Conservation (phyloP, 2,797 vertebrate species). For the Monodelphis domestica region DNA sequence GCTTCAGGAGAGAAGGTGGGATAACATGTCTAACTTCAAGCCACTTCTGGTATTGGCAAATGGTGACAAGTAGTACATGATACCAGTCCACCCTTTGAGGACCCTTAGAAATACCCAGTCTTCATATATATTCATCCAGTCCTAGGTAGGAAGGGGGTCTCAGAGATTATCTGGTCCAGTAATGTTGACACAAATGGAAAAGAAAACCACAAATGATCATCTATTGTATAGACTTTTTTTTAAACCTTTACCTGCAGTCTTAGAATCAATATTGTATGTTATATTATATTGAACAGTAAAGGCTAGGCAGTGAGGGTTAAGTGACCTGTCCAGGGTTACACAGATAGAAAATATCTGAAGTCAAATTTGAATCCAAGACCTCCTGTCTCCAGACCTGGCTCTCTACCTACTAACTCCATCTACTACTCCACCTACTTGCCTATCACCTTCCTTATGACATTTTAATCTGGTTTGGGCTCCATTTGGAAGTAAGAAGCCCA, state of each 20-base stretch:
- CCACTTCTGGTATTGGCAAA: neutral
- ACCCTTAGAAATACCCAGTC: neutral
- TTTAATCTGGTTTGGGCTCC: neutral
- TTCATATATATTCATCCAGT: neutral
- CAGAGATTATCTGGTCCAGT: neutral
- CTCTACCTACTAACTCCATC: too few relatives aligned
- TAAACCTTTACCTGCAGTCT: too few relatives aligned
- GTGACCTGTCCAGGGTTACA: too few relatives aligned
- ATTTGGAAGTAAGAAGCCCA: neutral
- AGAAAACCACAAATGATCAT: neutral
- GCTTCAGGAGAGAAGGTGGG: neutral
- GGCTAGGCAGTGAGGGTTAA: too few relatives aligned
- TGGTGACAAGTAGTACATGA: neutral
- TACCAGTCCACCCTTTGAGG: neutral
- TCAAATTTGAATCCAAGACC: too few relatives aligned
- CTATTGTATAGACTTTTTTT: neutral
- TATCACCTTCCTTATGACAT: neutral
- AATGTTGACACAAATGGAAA: neutral
- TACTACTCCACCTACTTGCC: too few relatives aligned
- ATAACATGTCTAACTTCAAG: neutral
- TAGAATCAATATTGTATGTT: too few relatives aligned
- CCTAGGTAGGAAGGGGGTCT: neutral
- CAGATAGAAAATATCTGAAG: too few relatives aligned
- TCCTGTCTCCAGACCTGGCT: too few relatives aligned
- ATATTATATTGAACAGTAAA: too few relatives aligned